Evolutionary conservation across 1,140 invertebrate species (phyloP), one percentile per base, ranked within the genome.

Genomic region (Diuraphis noxia): DNA sequence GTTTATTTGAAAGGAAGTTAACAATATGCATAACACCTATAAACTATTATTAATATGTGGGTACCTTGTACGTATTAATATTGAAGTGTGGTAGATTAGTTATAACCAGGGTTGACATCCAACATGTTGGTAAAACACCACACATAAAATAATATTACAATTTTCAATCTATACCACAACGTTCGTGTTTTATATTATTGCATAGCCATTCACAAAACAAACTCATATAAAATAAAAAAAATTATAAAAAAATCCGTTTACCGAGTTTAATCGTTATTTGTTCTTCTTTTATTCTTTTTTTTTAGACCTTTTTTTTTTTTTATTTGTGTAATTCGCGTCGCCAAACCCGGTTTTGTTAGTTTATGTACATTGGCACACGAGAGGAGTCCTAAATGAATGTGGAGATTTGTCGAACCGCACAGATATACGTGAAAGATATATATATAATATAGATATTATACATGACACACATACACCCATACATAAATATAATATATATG

Each of bases 101-200:
- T 72, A n/a, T n/a, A 72, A 72, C 17, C 56, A n/a, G 30, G 10
- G n/a, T 72, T n/a, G 17, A 72, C 56, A 8, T 72, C n/a, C n/a
- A 17, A 72, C 56, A 13, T n/a, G 4, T 63, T 63, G 25, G 2
- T n/a, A 17, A 63, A 30, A 49, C 21, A 63, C n/a, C 56, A n/a
- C 56, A n/a, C 9, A 63, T 0, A n/a, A 63, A 72, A n/a, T 17
- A n/a, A 17, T 63, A 63, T 63, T n/a, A n/a, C 17, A 17, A 72
- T 72, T 72, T 72, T 72, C 52, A 72, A 72, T 72, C 34, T n/a
- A 72, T 72, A n/a, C 56, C 56, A 72, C 56, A 72, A 72, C 56
- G n/a, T n/a, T 5, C 30, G 13, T 72, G n/a, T 23, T 79, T 38
- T 38, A 2, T 79, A 79, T 34, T 81, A 81, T 81, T 81, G 25